Base-by-base conservation (phyloP, 2,113 vertebrate species). In the Forbesichthys papilliferus region DNA sequence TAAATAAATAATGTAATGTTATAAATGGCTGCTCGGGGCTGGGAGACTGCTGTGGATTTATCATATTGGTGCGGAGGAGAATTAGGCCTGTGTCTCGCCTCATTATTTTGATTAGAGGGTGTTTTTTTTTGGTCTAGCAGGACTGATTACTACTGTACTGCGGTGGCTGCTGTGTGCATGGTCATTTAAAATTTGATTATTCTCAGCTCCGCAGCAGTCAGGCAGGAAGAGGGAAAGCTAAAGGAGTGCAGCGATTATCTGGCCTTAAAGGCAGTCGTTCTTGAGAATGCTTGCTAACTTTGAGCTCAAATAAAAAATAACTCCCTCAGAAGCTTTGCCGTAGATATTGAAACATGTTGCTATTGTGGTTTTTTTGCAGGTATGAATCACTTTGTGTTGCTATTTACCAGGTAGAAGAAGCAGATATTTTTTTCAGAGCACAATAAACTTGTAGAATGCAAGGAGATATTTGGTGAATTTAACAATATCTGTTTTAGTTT, bases 121-220 rank as follows among this genome's bases (percentile, higher is more conserved):
- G 53, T 73, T 49, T 74, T 81, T 72, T 73, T 65, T 69, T 67
- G 51, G 48, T 64, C 73, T 63, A 66, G 65, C 53, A 48, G 76
- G 79, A 82, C 77, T 80, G 82, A 87, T 87, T 85, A 91, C 84
- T 84, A 86, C 81, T 10, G 79, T 68, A 65, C 63, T 69, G 57
- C 67, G 83, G 74, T 82, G 74, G 77, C 81, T 86, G 85, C 86
- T 86, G 89, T 88, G 82, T 86, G 75, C 75, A 70, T 74, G 87
- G 82, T 85, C 80, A 75, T 89, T 91, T 87, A 87, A 90, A 92
- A 90, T 89, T 86, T 91, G 90, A 92, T 90, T 91, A 92, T 87
- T 85, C 84, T 85, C 72, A 71, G 75, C 66, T 81, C 83, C 42
- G 27, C 70, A 65, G 58, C 51, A 10, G 20, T 5, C 27, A 34